Conservation (phyloP, 2,797 vertebrate species). For the Hipposideros larvatus region DNA sequence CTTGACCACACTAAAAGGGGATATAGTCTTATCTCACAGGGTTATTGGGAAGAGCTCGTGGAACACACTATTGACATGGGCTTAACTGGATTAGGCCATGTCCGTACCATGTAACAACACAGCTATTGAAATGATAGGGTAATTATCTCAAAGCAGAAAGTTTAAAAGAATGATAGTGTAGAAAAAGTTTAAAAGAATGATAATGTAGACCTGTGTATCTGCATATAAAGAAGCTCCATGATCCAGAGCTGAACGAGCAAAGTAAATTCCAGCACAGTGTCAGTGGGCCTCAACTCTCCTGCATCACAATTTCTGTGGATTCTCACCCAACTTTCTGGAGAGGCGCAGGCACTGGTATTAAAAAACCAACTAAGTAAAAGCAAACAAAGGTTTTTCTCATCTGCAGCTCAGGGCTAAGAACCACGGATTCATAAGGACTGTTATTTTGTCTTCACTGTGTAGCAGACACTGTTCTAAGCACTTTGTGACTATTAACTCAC, state of each 20-base stretch:
- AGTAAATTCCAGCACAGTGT: not conserved
- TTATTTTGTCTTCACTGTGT: not conserved
- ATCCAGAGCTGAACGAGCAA: not conserved
- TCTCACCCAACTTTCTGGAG: not conserved
- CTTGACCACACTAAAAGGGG: not conserved
- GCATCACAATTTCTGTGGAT: not conserved
- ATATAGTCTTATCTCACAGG: not conserved
- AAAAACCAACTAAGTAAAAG: not conserved
- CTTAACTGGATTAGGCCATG: not conserved
- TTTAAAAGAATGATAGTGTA: not conserved
- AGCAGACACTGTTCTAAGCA: not conserved
- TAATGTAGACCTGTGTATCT: not conserved
- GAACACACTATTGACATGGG: not conserved
- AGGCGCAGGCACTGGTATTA: not conserved
- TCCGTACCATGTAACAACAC: not conserved
- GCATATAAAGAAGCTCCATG: not conserved
- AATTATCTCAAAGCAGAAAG: constrained; percentile 9
- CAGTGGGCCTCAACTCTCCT: accelerated
- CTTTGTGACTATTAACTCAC: not conserved
- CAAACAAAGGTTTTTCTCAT: not conserved
- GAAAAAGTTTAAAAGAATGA: not conserved
- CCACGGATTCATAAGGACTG: not conserved
- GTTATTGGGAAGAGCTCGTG: not conserved
- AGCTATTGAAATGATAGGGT: not conserved
- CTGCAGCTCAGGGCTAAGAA: not conserved